Percentiles rank a stretch among this genome's conserved stretches.
Evolutionary conservation across 1,140 invertebrate genomes (phyloP).

Genomic region (Bombus sibiricus): DNA sequence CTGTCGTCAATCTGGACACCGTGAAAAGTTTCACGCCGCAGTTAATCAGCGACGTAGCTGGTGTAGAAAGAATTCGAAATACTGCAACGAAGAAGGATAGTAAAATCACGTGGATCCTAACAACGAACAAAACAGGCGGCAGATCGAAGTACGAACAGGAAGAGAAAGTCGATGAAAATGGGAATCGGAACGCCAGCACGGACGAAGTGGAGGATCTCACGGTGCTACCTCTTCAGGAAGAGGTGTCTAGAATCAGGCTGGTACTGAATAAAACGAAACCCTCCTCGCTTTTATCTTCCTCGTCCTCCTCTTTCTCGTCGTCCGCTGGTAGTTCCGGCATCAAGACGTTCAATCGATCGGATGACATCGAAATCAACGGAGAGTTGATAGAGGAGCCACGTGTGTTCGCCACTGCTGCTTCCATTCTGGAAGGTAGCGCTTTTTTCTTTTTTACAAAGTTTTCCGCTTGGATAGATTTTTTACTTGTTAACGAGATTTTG

Average conservation of each 20-base stretch:
- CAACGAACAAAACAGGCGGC: constrained; percentile 58
- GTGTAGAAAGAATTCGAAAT: constrained; percentile 39
- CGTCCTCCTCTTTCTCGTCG: constrained; percentile 44
- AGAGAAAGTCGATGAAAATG: constrained; percentile 49
- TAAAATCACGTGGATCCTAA: constrained; percentile 69
- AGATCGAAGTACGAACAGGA: constrained; percentile 67
- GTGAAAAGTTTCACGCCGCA: constrained; percentile 16
- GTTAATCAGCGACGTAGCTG: background rate
- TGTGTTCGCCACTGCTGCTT: constrained; percentile 69
- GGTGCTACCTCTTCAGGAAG: constrained; percentile 73
- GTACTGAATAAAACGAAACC: constrained; percentile 68
- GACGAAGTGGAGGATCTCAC: constrained; percentile 71
- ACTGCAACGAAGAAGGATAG: constrained; percentile 66
- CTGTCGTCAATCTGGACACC: background rate
- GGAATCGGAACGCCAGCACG: constrained; percentile 53
- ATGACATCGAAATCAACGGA: constrained; percentile 67
- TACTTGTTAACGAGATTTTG: no score
- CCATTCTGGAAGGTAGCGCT: constrained; percentile 68
- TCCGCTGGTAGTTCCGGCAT: constrained; percentile 44
- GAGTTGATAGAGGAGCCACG: constrained; percentile 68
- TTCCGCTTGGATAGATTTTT: no score
- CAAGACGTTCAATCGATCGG: constrained; percentile 69
- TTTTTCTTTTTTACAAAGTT: background rate
- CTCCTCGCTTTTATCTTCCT: constrained; percentile 46
- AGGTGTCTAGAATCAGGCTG: constrained; percentile 66